A percentile compares a stretch with the other conserved stretches of the same genome.
These are phyloP conservation scores for Otus scops DNA, from an alignment of 2,797 vertebrate genomes.

Conservation along the genomic window DNA sequence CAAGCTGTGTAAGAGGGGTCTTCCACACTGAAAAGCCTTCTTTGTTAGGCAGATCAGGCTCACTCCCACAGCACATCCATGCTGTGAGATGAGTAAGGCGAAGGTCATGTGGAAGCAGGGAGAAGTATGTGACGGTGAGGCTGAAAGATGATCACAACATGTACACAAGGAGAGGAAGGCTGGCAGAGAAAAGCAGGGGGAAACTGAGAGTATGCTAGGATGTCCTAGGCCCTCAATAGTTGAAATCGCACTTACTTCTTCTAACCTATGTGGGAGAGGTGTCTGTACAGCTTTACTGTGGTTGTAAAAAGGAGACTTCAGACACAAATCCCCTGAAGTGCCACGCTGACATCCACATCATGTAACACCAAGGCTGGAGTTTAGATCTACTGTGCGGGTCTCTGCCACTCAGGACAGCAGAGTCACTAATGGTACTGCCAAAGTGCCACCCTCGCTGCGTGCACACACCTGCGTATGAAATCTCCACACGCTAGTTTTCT, in stretches of 20 bases:
- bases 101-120: fast-evolving
- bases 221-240: background rate
- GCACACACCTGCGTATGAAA: background rate
- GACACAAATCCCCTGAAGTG: background rate
- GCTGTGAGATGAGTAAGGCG: background rate
- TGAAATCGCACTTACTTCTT: background rate
- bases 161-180: background rate
- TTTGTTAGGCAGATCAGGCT: background rate
- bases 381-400: fast-evolving
- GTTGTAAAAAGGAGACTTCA: background rate
- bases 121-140: background rate
- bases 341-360: background rate
- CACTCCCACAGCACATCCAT: background rate
- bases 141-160: background rate
- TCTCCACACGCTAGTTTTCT: background rate
- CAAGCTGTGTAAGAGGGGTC: background rate
- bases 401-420: background rate
- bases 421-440: fast-evolving
- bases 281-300: background rate
- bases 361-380: background rate
- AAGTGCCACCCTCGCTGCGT: background rate
- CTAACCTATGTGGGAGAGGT: background rate
- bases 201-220: background rate
- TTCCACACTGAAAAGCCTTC: background rate
- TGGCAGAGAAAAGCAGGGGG: background rate